phyloP scores from a whole-genome alignment of 2,113 vertebrate species.

The Capreolus pygargus region DNA sequence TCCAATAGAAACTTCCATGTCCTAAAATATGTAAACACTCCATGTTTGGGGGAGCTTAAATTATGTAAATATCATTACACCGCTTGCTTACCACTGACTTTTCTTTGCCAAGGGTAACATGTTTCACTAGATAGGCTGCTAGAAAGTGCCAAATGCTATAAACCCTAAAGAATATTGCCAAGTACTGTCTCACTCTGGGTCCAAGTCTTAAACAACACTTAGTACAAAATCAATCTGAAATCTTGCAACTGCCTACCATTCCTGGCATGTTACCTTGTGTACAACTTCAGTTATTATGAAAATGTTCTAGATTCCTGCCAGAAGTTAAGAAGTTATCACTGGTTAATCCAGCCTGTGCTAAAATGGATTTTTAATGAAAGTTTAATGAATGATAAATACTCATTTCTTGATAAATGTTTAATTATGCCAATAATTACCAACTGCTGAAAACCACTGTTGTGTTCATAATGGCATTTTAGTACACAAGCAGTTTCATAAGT shows the following conservation, averaged over 20 bases:
- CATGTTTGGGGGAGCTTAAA: slow-evolving; percentile 49
- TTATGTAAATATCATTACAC: slow-evolving; percentile 55
- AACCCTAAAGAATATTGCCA: slow-evolving; percentile 45
- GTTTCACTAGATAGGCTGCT: slow-evolving; percentile 56
- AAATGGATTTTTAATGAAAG: slow-evolving; percentile 90
- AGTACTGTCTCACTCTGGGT: slow-evolving; percentile 16
- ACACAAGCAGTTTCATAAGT: slow-evolving; percentile 86
- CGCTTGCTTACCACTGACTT: slow-evolving; percentile 56
- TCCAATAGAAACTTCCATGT: slow-evolving; percentile 30
- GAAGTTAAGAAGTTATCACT: slow-evolving; percentile 82
- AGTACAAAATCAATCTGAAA: slow-evolving; percentile 48
- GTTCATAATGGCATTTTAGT: slow-evolving; percentile 89
- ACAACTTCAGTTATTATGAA: slow-evolving; percentile 52
- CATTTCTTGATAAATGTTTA: slow-evolving; percentile 91
- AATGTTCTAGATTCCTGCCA: slow-evolving; percentile 74
- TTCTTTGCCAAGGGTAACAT: slow-evolving; percentile 55
- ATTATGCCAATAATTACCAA: slow-evolving; percentile 93
- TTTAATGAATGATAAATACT: slow-evolving; percentile 91
- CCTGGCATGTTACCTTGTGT: slow-evolving; percentile 53
- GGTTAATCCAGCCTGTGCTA: slow-evolving; percentile 84
- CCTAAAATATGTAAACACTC: slow-evolving; percentile 46
- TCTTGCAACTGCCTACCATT: slow-evolving; percentile 48
- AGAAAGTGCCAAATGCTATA: slow-evolving; percentile 46
- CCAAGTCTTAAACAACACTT: slow-evolving; percentile 43
- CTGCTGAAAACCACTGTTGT: slow-evolving; percentile 91